Evolutionary conservation across 2,888 invertebrate genomes (phyloP), one percentile per base, ranked within the genome.

Genomic region (Diogma glabrata): DNA sequence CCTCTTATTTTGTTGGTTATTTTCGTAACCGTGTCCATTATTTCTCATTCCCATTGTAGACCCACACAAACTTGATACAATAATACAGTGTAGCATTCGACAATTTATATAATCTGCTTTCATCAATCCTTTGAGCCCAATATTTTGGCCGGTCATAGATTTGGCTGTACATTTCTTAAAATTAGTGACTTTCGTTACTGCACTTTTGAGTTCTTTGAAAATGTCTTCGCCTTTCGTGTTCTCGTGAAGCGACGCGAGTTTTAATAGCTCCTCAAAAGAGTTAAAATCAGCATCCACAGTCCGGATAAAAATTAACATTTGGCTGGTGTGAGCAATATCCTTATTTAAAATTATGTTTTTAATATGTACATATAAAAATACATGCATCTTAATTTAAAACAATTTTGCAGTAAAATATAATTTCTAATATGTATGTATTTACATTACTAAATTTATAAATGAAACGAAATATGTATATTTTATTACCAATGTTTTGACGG

Each of bases 31-130:
- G 20, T 47, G 47, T 47, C 14, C 48, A 51, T 53, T 52, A 50
- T 47, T 50, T 54, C 43, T 47, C 38, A 46, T 53, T 43, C 53
- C 46, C 51, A 50, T 56, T 36, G 36, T 36, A 36, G 16, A 36
- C 16, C 36, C 36, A 36, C 36, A 36, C 14, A 36, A 36, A 36
- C 36, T 36, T 36, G 14, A 50, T 43, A 54, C 52, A 54, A 57
- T 56, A 45, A 56, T 53, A 53, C 55, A 57, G 38, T 57, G 55
- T 22, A 57, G 33, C 47, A 43, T 50, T 43, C 48, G 54, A 54
- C 52, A 53, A 33, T 43, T 54, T 47, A 36, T 36, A 36, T 17
- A 14, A 36, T 14, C 16, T 14, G 36, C 36, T 36, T 36, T 36
- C 36, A 36, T 36, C 36, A 36, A 36, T 36, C 36, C 16, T 36